Base-by-base conservation (phyloP, 2,113 vertebrate genomes). In the Hylia prasina region DNA sequence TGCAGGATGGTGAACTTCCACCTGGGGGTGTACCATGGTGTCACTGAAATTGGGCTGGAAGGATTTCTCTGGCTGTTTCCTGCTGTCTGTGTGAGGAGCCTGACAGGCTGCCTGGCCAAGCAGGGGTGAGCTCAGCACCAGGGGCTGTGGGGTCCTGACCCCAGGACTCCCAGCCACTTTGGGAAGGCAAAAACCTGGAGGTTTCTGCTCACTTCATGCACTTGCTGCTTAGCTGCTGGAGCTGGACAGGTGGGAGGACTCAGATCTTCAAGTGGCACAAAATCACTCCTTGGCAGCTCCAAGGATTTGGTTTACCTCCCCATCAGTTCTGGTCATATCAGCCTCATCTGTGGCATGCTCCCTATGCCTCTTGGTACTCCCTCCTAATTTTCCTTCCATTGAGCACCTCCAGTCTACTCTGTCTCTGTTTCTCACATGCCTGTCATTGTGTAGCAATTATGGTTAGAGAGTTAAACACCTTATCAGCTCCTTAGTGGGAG, bases 121-220 rank as follows among this genome's bases (percentile, higher is more conserved):
- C 1, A 3, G 37, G 45, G 45, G 25, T 57, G 56, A 91, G 23
- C 60, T 92, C 56, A 42, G 65, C 42, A 3, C 0, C 1, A 58
- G 0, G 12, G 22, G 42, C 0, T 1, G 24, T 17, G 50, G 19
- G 25, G 9, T n/a, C 50, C 31, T 10, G 9, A 31, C 1, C 11
- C 11, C 16, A 28, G 23, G 33, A 42, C 33, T 66, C 11, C 16
- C 57, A 61, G 21, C 5, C 1, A 1, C n/a, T 33, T 33, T 2
- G 7, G 11, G n/a, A n/a, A 65, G n/a, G 24, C 13, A 39, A 30
- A 71, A 78, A 33, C 23, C n/a, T 71, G 61, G 35, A 71, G 23
- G 7, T 39, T 57, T 45, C 14, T n/a, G 4, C 19, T 82, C 21
- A 4, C 79, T 90, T 75, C 9, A 15, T 58, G 53, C 57, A 5